phyloP scores from a whole-genome alignment of 2,888 invertebrate species.

The Troides oblongomaculatus region DNA sequence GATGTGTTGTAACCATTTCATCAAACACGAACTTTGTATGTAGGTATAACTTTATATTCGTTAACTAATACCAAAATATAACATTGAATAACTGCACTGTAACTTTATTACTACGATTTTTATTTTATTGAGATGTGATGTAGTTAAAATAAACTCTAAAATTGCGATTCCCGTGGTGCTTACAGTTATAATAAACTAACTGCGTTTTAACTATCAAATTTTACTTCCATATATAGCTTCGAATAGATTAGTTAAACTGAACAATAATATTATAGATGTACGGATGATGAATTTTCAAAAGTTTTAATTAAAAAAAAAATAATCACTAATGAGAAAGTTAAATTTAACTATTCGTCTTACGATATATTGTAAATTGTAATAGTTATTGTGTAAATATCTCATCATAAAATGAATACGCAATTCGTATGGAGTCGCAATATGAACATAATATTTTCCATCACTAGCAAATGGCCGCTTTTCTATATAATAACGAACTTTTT shows the following conservation, averaged over 20 bases:
- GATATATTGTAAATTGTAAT: neutral
- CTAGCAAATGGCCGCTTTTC: constrained; percentile 18
- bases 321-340: neutral
- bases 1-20: neutral
- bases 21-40: too few relatives aligned
- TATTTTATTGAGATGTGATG: too few relatives aligned
- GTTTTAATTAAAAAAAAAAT: too few relatives aligned
- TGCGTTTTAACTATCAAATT: constrained; percentile 40
- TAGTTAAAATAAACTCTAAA: constrained; percentile 5
- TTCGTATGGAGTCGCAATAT: neutral
- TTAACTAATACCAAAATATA: too few relatives aligned
- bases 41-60: too few relatives aligned
- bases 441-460: constrained; percentile 4
- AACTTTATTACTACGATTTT: too few relatives aligned
- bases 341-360: neutral
- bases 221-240: neutral
- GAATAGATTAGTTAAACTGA: neutral
- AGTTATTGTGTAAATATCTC: constrained; percentile 19
- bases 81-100: too few relatives aligned
- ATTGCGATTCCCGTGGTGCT: constrained; percentile 59
- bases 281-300: too few relatives aligned
- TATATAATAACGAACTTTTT: constrained; percentile 20
- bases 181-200: constrained; percentile 52
- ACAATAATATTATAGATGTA: neutral
- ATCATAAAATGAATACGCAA: neutral